Conservation (phyloP, 2,797 vertebrate species). For the Tauraco hartlaubi region DNA sequence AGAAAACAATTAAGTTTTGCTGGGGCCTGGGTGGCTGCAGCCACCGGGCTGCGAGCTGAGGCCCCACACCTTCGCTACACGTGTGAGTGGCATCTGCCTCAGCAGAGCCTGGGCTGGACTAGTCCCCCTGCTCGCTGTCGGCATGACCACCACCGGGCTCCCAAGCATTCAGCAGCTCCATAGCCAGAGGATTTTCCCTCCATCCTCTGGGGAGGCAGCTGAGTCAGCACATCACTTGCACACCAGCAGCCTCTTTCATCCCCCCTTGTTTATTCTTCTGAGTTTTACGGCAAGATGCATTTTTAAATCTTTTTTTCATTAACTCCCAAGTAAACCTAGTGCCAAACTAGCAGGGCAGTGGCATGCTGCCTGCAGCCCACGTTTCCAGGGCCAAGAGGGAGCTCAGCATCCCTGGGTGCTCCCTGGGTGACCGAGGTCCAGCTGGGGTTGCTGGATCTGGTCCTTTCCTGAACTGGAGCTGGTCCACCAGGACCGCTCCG, state of each 20-base stretch:
- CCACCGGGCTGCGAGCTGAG: not conserved
- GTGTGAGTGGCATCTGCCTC: not conserved
- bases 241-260: not conserved
- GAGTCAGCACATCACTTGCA: not conserved
- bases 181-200: not conserved
- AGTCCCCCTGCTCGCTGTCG: fast-evolving
- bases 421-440: not conserved
- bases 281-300: fast-evolving
- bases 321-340: not conserved
- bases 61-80: not conserved
- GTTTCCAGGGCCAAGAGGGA: not conserved
- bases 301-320: not conserved
- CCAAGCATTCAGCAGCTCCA: fast-evolving
- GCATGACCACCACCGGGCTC: fast-evolving
- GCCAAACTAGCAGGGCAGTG: fast-evolving
- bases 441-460: not conserved
- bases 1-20: constrained; percentile 66
- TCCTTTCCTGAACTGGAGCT: fast-evolving
- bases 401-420: not conserved
- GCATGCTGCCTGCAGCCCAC: not conserved
- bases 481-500: fast-evolving
- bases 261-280: fast-evolving
- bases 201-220: not conserved
- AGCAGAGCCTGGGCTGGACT: fast-evolving
- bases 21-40: not conserved